Percentiles rank a stretch among this genome's conserved stretches.
Evolutionary conservation across 2,797 vertebrate genomes (phyloP).

Genomic region (Stomatorhinus walkeri): DNA sequence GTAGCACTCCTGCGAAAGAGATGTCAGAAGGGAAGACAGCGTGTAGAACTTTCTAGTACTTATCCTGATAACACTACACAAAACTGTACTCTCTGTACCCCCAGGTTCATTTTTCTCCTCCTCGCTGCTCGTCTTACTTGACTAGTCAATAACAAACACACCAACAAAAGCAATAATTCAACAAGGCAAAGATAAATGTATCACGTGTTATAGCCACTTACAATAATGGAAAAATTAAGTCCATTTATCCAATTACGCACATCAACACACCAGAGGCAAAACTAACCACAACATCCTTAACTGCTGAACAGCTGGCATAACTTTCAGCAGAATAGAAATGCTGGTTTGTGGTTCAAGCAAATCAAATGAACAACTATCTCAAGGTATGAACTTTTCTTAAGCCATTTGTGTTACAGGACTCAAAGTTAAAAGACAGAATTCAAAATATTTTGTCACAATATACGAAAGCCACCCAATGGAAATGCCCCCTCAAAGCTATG

Average conservation of each 20-base stretch:
- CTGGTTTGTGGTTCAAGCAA: neutral
- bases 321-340: neutral
- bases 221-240: neutral
- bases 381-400: neutral
- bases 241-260: neutral
- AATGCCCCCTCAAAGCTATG: neutral
- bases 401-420: neutral
- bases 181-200: slow-evolving; percentile 11
- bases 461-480: neutral
- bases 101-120: neutral
- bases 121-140: neutral
- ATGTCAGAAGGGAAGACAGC: neutral
- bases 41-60: neutral
- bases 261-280: neutral
- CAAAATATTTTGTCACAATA: neutral
- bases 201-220: neutral
- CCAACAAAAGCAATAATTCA: neutral
- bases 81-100: neutral
- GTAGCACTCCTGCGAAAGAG: neutral
- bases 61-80: neutral
- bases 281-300: neutral
- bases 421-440: neutral
- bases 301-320: neutral
- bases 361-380: neutral
- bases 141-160: neutral